Base-by-base conservation (phyloP, 2,888 invertebrate genomes). In the Sceliomorpha sp. region DNA sequence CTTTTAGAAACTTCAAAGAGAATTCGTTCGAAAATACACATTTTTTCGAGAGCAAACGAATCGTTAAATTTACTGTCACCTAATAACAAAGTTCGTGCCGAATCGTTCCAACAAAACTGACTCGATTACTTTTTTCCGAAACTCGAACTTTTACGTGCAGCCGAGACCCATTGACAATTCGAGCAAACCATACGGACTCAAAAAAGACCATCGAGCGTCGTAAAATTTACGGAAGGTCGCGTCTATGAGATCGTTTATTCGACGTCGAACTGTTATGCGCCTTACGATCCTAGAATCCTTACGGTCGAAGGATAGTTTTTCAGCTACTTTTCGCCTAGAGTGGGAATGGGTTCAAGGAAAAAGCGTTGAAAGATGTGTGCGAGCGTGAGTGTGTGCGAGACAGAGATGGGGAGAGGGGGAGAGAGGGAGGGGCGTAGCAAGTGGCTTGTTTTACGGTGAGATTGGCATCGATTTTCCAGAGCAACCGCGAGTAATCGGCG, bases 391-490 rank as follows among this genome's bases (percentile, higher is more conserved):
- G 4, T 9, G 29, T 10, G 9, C 15, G 40, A n/a, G 36, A 20
- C 29, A 7, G 12, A 17, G 14, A 9, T 4, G 10, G n/a, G 7
- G 42, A 39, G 3, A 4, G 17, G 9, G 3, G 2, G 24, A 24
- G 24, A 14, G 1, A 9, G 31, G 27, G 10, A 15, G 15, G 6
- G 26, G n/a, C 10, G 20, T 17, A 8, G 14, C 13, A 39, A 71
- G n/a, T n/a, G n/a, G 45, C 55, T 73, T 73, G 72, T 73, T 74
- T 76, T 73, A 73, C 56, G 62, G 64, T 48, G 68, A 71, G 62
- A 78, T 74, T 76, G 66, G 69, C 67, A 76, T 76, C 74, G 78
- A 78, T 78, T 77, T 73, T 60, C 59, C 60, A 40, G 40, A 40
- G 50, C 53, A 70, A 72, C 70, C 69, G 66, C 55, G 42, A 36